Conservation (phyloP, 2,797 vertebrate genomes). For the Eutrigla gurnardus region DNA sequence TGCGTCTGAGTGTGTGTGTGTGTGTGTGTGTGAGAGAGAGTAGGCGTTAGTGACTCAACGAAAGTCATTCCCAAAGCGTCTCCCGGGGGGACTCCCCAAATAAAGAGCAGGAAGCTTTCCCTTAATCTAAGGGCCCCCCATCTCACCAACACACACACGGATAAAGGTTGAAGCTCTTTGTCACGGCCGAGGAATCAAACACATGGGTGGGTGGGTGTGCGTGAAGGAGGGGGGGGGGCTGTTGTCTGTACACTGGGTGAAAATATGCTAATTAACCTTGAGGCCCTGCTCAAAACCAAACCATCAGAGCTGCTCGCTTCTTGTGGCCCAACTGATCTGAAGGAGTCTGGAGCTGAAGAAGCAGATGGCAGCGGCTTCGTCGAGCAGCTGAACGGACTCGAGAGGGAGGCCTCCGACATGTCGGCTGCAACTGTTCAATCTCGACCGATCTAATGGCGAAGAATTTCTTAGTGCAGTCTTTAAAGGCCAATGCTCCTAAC, state of each 20-base stretch:
- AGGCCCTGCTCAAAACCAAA: conserved; percentile 72
- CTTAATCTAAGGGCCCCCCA: conserved; percentile 86
- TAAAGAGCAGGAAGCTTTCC: conserved; percentile 88
- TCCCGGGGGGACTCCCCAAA: conserved; percentile 78
- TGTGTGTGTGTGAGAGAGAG: conserved; percentile 44
- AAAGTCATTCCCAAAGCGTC: conserved; percentile 80
- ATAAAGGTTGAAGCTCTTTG: conserved; percentile 86
- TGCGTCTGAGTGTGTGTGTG: conserved; percentile 45
- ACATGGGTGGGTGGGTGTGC: conserved; percentile 62
- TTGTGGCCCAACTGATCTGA: conserved; percentile 66
- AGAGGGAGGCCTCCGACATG: conserved; percentile 51
- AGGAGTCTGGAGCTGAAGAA: conserved; percentile 69
- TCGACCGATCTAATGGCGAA: conserved; percentile 37
- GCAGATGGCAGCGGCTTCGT: conserved; percentile 69
- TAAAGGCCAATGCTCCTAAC: conserved; percentile 5
- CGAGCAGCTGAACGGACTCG: conserved; percentile 63
- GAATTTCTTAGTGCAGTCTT: conserved; percentile 12
- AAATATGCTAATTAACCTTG: conserved; percentile 80
- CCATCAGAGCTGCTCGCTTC: conserved; percentile 62
- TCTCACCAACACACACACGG: conserved; percentile 77
- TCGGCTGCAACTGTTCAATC: conserved; percentile 59
- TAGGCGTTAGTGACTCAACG: conserved; percentile 72
- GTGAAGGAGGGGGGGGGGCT: conserved; percentile 27
- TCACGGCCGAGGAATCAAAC: conserved; percentile 87
- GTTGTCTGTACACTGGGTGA: conserved; percentile 72